Conservation (phyloP, 2,113 vertebrate genomes). For the Gallinago media region DNA sequence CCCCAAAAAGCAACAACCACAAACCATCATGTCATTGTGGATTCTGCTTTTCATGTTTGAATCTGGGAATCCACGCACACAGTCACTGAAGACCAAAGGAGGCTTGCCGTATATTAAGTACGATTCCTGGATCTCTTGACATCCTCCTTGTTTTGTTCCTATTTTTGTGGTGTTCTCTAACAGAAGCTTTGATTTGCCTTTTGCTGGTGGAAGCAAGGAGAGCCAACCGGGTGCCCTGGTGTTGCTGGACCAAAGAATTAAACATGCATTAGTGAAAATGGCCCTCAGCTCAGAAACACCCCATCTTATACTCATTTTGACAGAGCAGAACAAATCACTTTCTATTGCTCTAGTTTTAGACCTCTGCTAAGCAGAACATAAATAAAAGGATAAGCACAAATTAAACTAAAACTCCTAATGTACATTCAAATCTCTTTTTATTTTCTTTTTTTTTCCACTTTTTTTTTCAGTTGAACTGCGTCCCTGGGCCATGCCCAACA, state of each 20-base stretch:
- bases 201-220: neutral
- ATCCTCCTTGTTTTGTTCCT: neutral
- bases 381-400: neutral
- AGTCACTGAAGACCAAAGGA: neutral
- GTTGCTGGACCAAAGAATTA: neutral
- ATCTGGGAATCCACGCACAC: neutral
- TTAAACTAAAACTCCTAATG: neutral
- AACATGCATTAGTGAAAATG: neutral
- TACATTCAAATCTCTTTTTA: neutral
- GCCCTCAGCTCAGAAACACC: neutral
- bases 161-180: neutral
- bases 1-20: no score
- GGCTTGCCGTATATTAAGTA: neutral
- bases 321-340: neutral
- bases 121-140: neutral
- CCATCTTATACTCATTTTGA: neutral
- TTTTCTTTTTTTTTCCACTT: no score
- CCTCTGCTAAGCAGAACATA: neutral
- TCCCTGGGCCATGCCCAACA: slow-evolving; percentile 90
- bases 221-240: neutral
- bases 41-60: neutral
- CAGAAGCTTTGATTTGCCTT: neutral
- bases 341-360: neutral
- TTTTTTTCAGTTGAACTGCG: slow-evolving; percentile 78
- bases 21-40: neutral